Base-by-base conservation (phyloP, 2,797 vertebrate genomes). In the Mormyrops boulengeri region DNA sequence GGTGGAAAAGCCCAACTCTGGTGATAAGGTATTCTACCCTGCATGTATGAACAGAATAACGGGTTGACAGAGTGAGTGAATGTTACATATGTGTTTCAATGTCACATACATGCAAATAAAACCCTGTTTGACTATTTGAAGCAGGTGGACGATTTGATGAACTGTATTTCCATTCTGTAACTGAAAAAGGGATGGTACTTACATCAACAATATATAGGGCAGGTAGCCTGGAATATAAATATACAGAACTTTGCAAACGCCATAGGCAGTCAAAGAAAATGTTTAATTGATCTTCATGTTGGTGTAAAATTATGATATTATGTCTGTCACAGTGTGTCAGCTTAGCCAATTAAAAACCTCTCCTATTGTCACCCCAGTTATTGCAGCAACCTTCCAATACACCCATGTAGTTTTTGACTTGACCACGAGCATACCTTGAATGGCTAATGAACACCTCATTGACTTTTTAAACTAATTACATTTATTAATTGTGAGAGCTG, bases 1-100 rank as follows among this genome's bases (percentile, higher is more conserved):
- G 14, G 91, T 89, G 2, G 88, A 89, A 44, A 90, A 87, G 44
- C 91, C 66, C 41, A 89, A 53, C 88, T 89, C 88, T 89, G 90
- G 91, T 50, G 88, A 88, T 88, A 92, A 92, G 91, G 92, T 92
- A 90, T 4, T 50, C 49, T 89, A 14, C 60, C 82, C 47, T 88
- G 60, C 3, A 2, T 90, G 7, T 49, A 49, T 22, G 47, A 17
- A 19, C 11, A 88, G 52, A 86, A 47, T 49, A 50, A 17, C 41
- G 30, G n/a, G 55, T 41, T 88, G 55, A 73, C 55, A 69, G 7
- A n/a, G 9, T 0, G 44, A 69, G 85, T 50, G 38, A 62, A 92
- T 86, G 89, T 49, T 6, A n/a, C n/a, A 12, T 22, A 50, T 22
- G 53, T n/a, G 57, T 8, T 60, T 1, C 57, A 22, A 8, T 60